phyloP scores from a whole-genome alignment of 64 coral and sea anemone genomes.

The Dendrophyllia cribrosa region DNA sequence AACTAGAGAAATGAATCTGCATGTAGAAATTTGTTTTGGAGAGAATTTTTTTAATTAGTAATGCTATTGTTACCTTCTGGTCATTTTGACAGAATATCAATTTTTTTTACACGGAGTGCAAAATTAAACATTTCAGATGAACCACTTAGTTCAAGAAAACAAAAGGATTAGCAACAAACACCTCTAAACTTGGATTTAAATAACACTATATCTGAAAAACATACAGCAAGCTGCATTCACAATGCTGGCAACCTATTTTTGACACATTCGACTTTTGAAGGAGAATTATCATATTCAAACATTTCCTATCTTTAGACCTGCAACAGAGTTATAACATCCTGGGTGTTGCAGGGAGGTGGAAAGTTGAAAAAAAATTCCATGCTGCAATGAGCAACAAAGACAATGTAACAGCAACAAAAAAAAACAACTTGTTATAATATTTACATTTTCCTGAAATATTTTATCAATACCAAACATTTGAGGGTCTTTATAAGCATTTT shows the following conservation, averaged over 20 bases:
- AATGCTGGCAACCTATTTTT: background rate
- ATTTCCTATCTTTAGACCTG: too few relatives aligned
- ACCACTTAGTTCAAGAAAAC: background rate
- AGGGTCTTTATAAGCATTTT: background rate
- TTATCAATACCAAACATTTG: background rate
- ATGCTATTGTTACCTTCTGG: background rate
- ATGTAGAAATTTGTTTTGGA: background rate
- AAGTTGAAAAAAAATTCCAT: background rate
- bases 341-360: too few relatives aligned
- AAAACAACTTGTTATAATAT: background rate
- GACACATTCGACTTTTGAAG: background rate
- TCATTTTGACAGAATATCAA: background rate
- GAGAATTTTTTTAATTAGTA: background rate
- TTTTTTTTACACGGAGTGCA: background rate
- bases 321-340: too few relatives aligned
- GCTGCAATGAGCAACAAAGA: background rate
- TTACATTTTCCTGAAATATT: background rate
- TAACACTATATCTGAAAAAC: background rate
- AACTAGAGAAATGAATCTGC: background rate
- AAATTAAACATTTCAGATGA: background rate
- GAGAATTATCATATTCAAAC: too few relatives aligned
- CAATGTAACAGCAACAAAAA: background rate
- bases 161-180: background rate
- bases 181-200: background rate
- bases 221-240: background rate